Base-by-base conservation (phyloP, 2,888 invertebrate genomes). In the Dasypogon diadema region DNA sequence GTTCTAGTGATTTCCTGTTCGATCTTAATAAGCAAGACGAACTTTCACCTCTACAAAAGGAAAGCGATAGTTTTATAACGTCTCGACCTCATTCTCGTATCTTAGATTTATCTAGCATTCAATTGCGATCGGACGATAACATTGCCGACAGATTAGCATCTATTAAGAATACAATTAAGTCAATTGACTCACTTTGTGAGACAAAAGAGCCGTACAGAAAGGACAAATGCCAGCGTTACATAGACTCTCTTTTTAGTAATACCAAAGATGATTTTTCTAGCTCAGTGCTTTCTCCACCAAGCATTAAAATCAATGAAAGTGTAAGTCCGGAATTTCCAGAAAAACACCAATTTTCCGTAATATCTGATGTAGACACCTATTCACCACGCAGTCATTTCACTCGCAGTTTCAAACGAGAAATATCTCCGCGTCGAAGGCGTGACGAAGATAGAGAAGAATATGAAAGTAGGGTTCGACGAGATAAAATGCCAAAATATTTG, bases 141-240 rank as follows among this genome's bases (percentile, higher is more conserved):
- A 86, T 85, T 74, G 84, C 84, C 58, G 86, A 86, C 34, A 83
- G 84, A 2, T 79, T 86, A 16, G 84, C 83, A 42, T 86, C 86
- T 22, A 86, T 86, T 37, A 84, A 86, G 78, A 85, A 85, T 78
- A 84, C 85, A 37, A 86, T 86, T 70, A 86, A 86, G 78, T 86
- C 86, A 10, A 86, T 86, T 70, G 86, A 86, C 79, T 83, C 81
- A 1, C 80, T 86, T 37, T 86, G 86, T 78, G 84, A 85, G 77
- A 85, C 85, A 78, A 84, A 83, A 48, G 76, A 72, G 81, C 18
- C 84, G 82, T 79, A 81, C 82, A 75, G 84, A 82, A 80, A 84
- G 82, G 77, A 74, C 1, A 84, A 83, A 76, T 85, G 84, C 74
- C 85, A 85, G 76, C 83, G 83, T 6, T 85, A 85, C 60, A 85